These are phyloP conservation scores for Drosophila borborema DNA, from an alignment of 2,888 invertebrate species.

Conservation along the genomic window DNA sequence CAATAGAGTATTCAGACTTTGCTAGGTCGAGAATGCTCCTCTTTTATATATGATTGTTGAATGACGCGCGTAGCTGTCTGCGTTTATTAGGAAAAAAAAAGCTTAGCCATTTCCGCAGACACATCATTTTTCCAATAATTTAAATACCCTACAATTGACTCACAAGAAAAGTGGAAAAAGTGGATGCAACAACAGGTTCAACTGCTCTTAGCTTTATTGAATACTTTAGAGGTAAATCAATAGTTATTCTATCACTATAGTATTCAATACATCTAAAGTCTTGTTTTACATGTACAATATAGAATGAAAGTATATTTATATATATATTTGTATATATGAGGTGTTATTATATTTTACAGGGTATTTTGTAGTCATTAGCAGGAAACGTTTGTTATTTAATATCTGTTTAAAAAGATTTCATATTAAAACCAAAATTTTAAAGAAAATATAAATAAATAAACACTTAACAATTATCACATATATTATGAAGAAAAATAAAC, in stretches of 20 bases:
- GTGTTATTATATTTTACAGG: neutral
- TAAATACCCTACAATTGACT: neutral
- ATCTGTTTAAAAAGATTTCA: neutral
- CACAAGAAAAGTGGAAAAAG: too few species aligned
- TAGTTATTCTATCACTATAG: too few species aligned
- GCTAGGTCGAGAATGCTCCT: neutral
- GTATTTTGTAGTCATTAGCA: neutral
- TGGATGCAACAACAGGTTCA: neutral
- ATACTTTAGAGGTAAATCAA: too few species aligned
- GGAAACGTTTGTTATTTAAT: fast-evolving
- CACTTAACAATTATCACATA: neutral
- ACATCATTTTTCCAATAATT: constrained; percentile 20
- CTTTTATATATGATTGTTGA: constrained; percentile 12
- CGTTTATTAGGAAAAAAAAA: constrained; percentile 54
- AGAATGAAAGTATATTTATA: neutral
- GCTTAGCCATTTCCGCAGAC: constrained; percentile 63
- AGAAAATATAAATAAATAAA: neutral
- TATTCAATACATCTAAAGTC: neutral
- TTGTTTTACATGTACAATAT: neutral
- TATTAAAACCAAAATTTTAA: neutral
- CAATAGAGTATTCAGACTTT: neutral
- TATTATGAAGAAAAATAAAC: neutral
- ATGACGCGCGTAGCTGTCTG: constrained; percentile 57
- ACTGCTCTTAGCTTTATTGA: too few species aligned
- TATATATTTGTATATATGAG: neutral